Evolutionary conservation across 2,113 vertebrate species (phyloP).

Genomic region (Gallinago media): DNA sequence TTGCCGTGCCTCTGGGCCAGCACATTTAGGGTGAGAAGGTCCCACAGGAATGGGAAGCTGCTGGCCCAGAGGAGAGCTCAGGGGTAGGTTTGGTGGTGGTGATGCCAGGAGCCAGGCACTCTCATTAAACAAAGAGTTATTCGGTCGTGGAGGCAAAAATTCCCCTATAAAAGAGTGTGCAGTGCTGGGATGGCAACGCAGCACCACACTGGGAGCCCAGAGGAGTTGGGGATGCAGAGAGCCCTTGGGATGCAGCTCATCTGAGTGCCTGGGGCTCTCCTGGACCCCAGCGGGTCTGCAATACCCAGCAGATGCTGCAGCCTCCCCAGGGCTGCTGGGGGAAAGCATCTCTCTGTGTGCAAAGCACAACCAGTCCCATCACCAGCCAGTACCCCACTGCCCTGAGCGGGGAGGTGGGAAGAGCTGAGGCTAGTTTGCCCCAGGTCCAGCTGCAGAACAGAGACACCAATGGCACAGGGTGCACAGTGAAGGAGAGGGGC

Average conservation of each 20-base stretch:
- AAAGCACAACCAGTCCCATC: not conserved
- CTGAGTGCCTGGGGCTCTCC: not conserved
- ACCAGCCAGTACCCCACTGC: not conserved
- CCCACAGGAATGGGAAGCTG: not conserved
- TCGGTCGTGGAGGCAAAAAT: not conserved
- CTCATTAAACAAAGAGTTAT: not conserved
- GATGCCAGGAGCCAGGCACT: not conserved
- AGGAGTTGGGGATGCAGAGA: not conserved
- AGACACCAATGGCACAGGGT: not conserved
- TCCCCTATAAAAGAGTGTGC: not conserved
- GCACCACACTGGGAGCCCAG: not conserved
- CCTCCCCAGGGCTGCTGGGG: not conserved
- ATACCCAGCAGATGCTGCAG: not conserved
- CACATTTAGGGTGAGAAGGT: not conserved
- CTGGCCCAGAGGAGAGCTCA: not conserved
- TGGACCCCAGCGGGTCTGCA: not conserved
- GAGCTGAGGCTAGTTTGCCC: not conserved
- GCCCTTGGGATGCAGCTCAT: not conserved
- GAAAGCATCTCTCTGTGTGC: not conserved
- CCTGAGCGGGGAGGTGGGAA: not conserved
- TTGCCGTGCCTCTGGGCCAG: fast-evolving
- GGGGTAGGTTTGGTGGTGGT: not conserved
- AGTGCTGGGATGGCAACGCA: not conserved
- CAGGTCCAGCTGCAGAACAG: not conserved
- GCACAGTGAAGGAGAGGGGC: not conserved